Evolutionary conservation across 2,113 vertebrate genomes (phyloP), one percentile per base, ranked within the genome.

Genomic region (Phocoena phocoena): DNA sequence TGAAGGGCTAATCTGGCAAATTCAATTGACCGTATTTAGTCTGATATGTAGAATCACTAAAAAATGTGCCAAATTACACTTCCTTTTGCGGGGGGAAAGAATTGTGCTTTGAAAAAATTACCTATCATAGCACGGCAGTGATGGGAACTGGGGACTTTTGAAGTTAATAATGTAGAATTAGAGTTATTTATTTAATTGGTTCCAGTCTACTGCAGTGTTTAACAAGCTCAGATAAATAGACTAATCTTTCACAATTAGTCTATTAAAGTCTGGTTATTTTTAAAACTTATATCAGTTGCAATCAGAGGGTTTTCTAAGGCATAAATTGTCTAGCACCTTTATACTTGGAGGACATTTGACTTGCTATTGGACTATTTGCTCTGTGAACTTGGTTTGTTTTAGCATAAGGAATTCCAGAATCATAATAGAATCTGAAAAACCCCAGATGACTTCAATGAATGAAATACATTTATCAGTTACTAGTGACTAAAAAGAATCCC

Each of bases 181-280:
- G 82, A 98, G 96, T 98, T 98, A 98, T 96, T 98, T 97, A 97
- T 96, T 97, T 98, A 98, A 98, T 98, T 98, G 97, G 97, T 98
- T 98, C 98, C 97, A 98, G 97, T 98, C 98, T 96, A 97, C 86
- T 98, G 92, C 97, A 98, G 97, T 96, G 76, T 98, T 98, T 98
- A 98, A 98, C 97, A 98, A 98, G 96, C 91, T 98, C 90, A 93
- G 96, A 98, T 97, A 98, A 98, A 97, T 97, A 93, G 96, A 80
- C 88, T 98, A 98, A 98, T 98, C 97, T 97, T 98, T 97, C 85
- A 96, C 97, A 98, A 98, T 98, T 98, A 98, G 95, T 94, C 93
- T 92, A 97, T 97, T 98, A 97, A 98, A 93, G 97, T 97, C 92
- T 96, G 86, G 83, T 90, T 98, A 96, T 96, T 97, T 98, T 97